Percentiles rank a stretch among this genome's conserved stretches.
Conservation (phyloP, 2,888 invertebrate genomes). For the Patella ulyssiponensis region DNA sequence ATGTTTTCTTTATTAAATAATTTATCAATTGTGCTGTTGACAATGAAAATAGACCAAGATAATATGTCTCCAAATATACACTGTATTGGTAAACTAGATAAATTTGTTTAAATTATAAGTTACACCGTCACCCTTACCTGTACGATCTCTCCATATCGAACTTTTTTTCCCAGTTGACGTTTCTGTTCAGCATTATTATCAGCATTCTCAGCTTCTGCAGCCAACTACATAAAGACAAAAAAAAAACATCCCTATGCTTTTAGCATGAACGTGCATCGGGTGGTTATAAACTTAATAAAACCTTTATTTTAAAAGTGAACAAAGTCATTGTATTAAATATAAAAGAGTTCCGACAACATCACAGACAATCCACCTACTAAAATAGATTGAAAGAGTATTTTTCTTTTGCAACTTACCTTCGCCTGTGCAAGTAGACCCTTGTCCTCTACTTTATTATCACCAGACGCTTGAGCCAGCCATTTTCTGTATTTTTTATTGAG, state of each 20-base stretch:
- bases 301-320: too few species aligned
- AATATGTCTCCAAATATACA: background rate
- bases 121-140: constrained; percentile 56
- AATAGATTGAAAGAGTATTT: too few species aligned
- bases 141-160: constrained; percentile 72
- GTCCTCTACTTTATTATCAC: constrained; percentile 39
- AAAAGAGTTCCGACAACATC: too few species aligned
- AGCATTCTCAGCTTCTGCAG: constrained; percentile 70
- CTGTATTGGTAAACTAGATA: background rate
- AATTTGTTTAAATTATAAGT: background rate
- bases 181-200: constrained; percentile 72
- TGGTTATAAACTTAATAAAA: too few species aligned
- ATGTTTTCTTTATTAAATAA: background rate
- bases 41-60: too few species aligned
- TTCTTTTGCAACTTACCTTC: constrained; percentile 35
- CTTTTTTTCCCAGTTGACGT: constrained; percentile 70
- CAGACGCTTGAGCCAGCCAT: constrained; percentile 43
- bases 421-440: constrained; percentile 53
- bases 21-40: too few species aligned
- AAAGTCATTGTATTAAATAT: too few species aligned
- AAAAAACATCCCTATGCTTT: background rate
- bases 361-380: too few species aligned
- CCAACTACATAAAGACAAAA: constrained; percentile 42
- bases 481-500: constrained; percentile 69
- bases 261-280: too few species aligned